These are phyloP conservation scores for Hoplostethus mediterraneus DNA, from an alignment of 2,797 vertebrate species.

Conservation along the genomic window DNA sequence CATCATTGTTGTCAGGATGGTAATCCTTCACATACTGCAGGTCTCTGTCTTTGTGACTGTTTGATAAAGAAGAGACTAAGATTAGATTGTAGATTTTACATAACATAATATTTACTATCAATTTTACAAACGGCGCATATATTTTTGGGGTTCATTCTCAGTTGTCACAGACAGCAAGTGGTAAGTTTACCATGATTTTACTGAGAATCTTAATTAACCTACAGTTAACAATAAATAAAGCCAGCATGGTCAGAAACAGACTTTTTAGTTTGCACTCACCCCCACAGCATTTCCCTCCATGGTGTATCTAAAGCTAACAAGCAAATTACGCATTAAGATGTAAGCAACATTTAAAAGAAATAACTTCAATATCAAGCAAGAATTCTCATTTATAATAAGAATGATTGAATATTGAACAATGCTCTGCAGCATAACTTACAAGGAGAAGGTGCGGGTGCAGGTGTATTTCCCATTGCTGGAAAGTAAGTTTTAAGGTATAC, in stretches of 20 bases:
- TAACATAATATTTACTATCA: not conserved
- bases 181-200: not conserved
- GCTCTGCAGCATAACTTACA: no score
- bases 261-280: not conserved
- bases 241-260: not conserved
- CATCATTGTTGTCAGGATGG: not conserved
- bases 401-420: no score
- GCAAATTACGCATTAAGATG: not conserved
- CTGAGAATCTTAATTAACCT: not conserved
- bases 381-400: no score
- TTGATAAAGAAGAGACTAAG: not conserved
- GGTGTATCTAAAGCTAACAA: not conserved
- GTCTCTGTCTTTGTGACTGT: not conserved
- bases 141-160: not conserved
- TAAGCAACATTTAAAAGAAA: not conserved
- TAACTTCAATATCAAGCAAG: not conserved
- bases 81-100: not conserved
- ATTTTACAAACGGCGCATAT: not conserved
- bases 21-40: slow-evolving; percentile 26
- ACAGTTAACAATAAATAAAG: not conserved
- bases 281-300: not conserved
- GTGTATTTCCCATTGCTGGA: not conserved
- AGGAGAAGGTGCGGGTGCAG: no score
- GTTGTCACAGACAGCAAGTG: no score
- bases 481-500: not conserved